Evolutionary conservation across 2,113 vertebrate genomes (phyloP), one percentile per base, ranked within the genome.

Genomic region (Anhinga rufa): DNA sequence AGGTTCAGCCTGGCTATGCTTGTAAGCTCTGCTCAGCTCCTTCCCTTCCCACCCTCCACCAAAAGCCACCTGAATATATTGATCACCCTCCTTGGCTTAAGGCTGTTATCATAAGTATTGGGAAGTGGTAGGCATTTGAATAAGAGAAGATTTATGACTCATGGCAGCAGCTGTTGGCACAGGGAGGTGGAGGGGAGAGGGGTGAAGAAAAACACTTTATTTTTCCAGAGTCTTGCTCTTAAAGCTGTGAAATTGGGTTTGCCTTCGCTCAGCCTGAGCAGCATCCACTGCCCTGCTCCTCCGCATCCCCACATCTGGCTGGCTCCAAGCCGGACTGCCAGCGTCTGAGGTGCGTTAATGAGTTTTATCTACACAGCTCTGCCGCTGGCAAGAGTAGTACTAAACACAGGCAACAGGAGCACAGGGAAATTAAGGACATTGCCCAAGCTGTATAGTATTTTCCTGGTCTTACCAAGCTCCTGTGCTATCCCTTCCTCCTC

Each of bases 251-350:
- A 95, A 93, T 38, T 64, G 57, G 9, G 76, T 90, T 95, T 88
- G 61, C 52, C 42, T 18, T 76, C 36, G 20, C 36, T 14, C 46
- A 62, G 74, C 55, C 69, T 42, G 40, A 69, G 44, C 54, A 52
- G 65, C 46, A 90, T 6, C 78, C 58, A 6, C n/a, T 2, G 9
- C 44, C 17, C 42, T 6, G 18, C 64, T 92, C 31, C 60, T 40
- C 60, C 6, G 10, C 64, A 66, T 77, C 40, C 49, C 65, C 31
- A 32, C 29, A 22, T 36, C 74, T 66, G 78, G 22, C 72, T 77
- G 71, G 44, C 19, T 88, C 57, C 0, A 0, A 2, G 16, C 0
- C 0, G 34, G 70, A 79, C 31, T 0, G 0, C 29, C 61, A 36
- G 38, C 0, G 1, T 89, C 6, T 2, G 64, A 60, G 84, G 42